Conservation (phyloP, 2,797 vertebrate species). For the Numenius phaeopus region DNA sequence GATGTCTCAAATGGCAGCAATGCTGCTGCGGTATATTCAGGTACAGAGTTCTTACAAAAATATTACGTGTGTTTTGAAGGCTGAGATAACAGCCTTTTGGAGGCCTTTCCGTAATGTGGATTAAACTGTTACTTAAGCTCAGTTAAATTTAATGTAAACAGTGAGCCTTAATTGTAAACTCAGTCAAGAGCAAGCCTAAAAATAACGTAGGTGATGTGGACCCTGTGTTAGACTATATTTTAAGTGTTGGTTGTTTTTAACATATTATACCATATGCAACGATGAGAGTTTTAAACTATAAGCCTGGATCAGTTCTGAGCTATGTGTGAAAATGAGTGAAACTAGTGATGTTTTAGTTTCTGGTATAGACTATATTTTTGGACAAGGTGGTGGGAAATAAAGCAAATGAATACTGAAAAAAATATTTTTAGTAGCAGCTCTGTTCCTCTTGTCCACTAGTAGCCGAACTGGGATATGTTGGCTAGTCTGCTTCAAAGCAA, state of each 20-base stretch:
- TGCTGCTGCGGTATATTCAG: neutral
- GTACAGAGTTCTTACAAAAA: neutral
- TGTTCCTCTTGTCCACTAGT: neutral
- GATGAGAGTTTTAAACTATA: neutral
- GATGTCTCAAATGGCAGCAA: neutral
- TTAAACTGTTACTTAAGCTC: slow-evolving; percentile 18
- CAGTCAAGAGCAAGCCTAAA: slow-evolving; percentile 12
- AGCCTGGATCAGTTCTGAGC: neutral
- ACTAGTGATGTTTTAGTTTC: neutral
- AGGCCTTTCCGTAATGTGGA: neutral
- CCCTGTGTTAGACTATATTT: neutral
- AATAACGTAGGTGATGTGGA: neutral
- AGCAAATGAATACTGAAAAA: neutral
- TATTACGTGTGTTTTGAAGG: neutral
- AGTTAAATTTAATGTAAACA: slow-evolving; percentile 23
- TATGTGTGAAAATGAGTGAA: neutral
- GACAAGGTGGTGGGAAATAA: neutral
- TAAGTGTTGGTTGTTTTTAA: neutral
- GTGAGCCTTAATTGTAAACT: slow-evolving; percentile 3
- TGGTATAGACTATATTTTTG: neutral
- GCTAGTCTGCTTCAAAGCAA: neutral
- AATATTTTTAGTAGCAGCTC: neutral
- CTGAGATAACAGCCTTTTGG: neutral
- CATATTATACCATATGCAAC: neutral
- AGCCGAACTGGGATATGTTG: neutral